phyloP scores from a whole-genome alignment of 2,888 invertebrate genomes.

The Cremastinae sp. region DNA sequence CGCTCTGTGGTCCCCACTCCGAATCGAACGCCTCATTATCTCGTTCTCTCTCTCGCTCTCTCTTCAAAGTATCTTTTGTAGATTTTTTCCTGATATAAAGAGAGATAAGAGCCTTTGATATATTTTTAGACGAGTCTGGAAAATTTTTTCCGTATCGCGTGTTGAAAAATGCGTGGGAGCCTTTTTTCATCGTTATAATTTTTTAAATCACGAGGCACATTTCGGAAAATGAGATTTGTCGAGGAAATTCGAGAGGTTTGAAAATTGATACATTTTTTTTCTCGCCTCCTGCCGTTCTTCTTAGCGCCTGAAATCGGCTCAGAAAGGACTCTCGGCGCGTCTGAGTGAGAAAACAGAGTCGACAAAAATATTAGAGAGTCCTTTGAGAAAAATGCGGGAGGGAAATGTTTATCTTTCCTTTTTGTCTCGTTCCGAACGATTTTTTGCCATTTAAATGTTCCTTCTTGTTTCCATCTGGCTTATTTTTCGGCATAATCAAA shows the following conservation, averaged over 20 bases:
- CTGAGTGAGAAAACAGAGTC: constrained; percentile 19
- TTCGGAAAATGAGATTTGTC: neutral
- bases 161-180: neutral
- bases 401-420: constrained; percentile 3
- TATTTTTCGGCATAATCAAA: constrained; percentile 57
- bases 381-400: constrained; percentile 8
- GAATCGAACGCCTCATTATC: neutral
- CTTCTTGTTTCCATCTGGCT: constrained; percentile 24
- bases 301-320: neutral
- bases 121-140: neutral
- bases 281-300: constrained; percentile 24
- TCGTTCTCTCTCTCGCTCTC: too few relatives aligned
- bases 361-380: constrained; percentile 18
- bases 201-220: constrained; percentile 1
- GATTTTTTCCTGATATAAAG: too few relatives aligned
- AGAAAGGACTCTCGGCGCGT: constrained; percentile 13
- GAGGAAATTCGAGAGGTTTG: constrained; percentile 71
- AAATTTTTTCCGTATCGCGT: too few relatives aligned
- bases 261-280: constrained; percentile 69
- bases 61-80: too few relatives aligned
- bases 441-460: neutral
- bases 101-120: neutral
- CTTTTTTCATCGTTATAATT: too few relatives aligned
- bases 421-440: neutral
- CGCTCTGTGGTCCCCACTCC: neutral